Evolutionary conservation across 1,140 invertebrate species (phyloP).

Genomic region (Apocrypta bakeri): DNA sequence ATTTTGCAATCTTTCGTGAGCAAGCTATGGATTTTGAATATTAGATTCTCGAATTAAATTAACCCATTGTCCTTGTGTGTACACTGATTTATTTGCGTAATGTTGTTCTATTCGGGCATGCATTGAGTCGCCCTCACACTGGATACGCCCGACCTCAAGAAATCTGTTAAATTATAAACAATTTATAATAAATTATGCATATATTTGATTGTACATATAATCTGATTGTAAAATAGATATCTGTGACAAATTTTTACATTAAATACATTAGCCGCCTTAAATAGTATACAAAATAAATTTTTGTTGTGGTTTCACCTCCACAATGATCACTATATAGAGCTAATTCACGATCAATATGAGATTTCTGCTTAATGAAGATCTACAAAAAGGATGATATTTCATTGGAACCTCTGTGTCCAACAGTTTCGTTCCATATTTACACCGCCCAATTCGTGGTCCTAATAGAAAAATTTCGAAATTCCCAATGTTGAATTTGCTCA

Average conservation of each 20-base stretch:
- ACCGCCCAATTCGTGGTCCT: not conserved
- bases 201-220: too few relatives aligned
- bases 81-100: constrained; percentile 39
- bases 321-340: not conserved
- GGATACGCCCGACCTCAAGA: constrained; percentile 59
- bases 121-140: constrained; percentile 61
- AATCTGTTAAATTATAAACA: constrained; percentile 48
- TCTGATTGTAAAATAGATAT: not conserved
- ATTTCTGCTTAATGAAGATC: not conserved
- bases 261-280: not conserved
- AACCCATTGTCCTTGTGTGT: constrained; percentile 39
- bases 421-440: constrained; percentile 2
- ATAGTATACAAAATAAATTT: not conserved
- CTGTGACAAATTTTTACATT: not conserved
- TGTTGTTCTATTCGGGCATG: constrained; percentile 60
- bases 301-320: not conserved
- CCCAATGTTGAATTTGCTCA: constrained; percentile 32
- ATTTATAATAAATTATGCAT: not conserved
- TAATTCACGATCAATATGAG: not conserved
- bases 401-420: not conserved
- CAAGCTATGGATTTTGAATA: not conserved
- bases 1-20: not conserved
- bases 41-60: not conserved
- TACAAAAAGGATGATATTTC: not conserved
- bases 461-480: constrained; percentile 40